phyloP scores from a whole-genome alignment of 2,797 vertebrate species.

The Rhinoraja longicauda region DNA sequence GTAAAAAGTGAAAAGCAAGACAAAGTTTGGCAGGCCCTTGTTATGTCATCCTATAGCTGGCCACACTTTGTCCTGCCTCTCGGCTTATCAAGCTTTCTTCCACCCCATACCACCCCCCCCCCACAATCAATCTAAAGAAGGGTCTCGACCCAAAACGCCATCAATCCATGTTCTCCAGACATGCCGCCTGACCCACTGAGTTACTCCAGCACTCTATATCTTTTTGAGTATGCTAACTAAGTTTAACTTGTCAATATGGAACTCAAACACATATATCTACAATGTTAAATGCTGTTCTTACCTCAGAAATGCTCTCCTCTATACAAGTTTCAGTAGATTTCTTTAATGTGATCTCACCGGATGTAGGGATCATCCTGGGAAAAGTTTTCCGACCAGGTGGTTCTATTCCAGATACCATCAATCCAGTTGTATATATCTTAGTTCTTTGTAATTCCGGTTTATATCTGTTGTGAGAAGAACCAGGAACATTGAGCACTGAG shows the following conservation, averaged over 20 bases:
- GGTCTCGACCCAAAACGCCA: too few relatives aligned
- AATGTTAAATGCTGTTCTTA: conserved; percentile 47
- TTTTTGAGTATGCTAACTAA: background rate
- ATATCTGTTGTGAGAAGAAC: conserved; percentile 71
- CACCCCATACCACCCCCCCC: too few relatives aligned
- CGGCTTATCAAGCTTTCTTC: too few relatives aligned
- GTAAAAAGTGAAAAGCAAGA: too few relatives aligned
- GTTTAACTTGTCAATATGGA: background rate
- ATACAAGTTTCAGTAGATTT: conserved; percentile 56
- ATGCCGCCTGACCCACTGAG: too few relatives aligned
- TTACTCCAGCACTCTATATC: too few relatives aligned
- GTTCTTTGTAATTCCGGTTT: conserved; percentile 78
- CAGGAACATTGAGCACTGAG: conserved; percentile 55
- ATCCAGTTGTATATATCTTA: conserved; percentile 63
- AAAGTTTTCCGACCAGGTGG: conserved; percentile 58
- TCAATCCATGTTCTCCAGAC: too few relatives aligned
- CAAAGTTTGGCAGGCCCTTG: too few relatives aligned
- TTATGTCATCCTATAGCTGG: too few relatives aligned
- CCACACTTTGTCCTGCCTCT: too few relatives aligned
- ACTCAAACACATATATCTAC: background rate
- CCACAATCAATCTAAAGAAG: too few relatives aligned
- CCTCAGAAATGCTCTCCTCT: conserved; percentile 66
- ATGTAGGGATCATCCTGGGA: conserved; percentile 53
- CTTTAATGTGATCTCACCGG: background rate
- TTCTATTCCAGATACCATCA: conserved; percentile 66